Base-by-base conservation (phyloP, 1,140 invertebrate genomes). In the Steinernema khuongi region DNA sequence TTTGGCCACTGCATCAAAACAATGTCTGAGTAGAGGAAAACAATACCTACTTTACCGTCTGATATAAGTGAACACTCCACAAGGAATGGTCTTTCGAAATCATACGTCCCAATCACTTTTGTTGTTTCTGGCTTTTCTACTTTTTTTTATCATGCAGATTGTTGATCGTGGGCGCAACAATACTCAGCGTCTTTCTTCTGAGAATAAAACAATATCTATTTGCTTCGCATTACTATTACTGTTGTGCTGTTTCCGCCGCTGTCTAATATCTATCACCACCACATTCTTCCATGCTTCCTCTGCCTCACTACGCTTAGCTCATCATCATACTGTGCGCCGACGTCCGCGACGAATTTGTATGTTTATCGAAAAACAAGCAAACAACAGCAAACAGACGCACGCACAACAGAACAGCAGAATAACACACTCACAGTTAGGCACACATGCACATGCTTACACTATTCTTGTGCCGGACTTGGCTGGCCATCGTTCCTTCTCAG, bases 361-460 rank as follows among this genome's bases (percentile, higher is more conserved):
- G 50, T 60, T 60, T 7, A 60, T 60, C 50, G 36, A 60, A 60
- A 60, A 60, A 60, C 50, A 60, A 60, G 50, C 50, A 60, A 60
- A 60, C n/a, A n/a, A n/a, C 50, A 60, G 50, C 50, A 60, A 60
- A 26, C 50, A 60, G 22, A 60, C 7, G 7, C 7, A 22, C 11
- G 19, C 50, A 26, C 50, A 7, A 22, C 50, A 60, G n/a, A 60
- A 22, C 7, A 7, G 4, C 50, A 60, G 7, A 60, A 26, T 60
- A 26, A 60, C 50, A 17, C 4, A 60, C n/a, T n/a, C n/a, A n/a
- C n/a, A n/a, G n/a, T n/a, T n/a, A n/a, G 4, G 50, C 50, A 22
- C 50, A 60, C 50, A 14, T 11, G 22, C 50, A 22, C 50, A 22
- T 22, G 7, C 50, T 14, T 22, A 22, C 22, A 14, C 50, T 60